Percentiles rank a stretch among this genome's conserved stretches.
phyloP scores from a whole-genome alignment of 37 sponge, comb jelly and placozoan species.

The Aplysina aerophoba region DNA sequence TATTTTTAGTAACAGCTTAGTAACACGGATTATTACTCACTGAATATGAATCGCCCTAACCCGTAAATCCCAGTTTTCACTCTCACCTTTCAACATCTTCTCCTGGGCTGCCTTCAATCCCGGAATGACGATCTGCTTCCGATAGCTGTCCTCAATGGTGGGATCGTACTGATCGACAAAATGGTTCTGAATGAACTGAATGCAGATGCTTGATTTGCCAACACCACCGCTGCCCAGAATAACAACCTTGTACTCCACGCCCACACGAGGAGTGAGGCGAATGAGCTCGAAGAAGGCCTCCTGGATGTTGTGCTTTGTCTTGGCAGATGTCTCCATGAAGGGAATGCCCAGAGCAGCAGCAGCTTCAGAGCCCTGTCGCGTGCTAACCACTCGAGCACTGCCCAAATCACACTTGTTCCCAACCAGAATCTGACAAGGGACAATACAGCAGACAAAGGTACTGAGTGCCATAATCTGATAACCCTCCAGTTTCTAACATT shows the following conservation, averaged over 20 bases:
- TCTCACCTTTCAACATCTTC: too few species aligned
- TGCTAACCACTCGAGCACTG: conserved; percentile 54
- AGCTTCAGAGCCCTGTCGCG: conserved; percentile 52
- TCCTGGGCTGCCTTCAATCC: conserved; percentile 37
- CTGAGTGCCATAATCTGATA: too few species aligned
- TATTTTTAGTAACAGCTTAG: too few species aligned
- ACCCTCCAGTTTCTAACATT: too few species aligned
- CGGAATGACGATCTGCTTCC: conserved; percentile 80
- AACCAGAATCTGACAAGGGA: conserved; percentile 65
- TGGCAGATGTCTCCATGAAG: conserved; percentile 94
- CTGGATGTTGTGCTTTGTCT: conserved; percentile 62
- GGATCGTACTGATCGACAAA: conserved; percentile 91
- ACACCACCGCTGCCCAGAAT: conserved; percentile 89
- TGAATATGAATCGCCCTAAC: too few species aligned
- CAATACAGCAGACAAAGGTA: not conserved
- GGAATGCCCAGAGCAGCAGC: conserved; percentile 69
- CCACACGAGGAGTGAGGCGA: conserved; percentile 49
- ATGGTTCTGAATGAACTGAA: conserved; percentile 63
- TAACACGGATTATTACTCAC: too few species aligned
- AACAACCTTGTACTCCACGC: conserved; percentile 72
- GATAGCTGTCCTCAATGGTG: conserved; percentile 94
- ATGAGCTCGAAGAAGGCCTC: conserved; percentile 86
- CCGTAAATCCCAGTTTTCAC: too few species aligned
- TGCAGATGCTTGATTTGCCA: conserved; percentile 84
- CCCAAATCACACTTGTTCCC: conserved; percentile 92